Conservation (phyloP, 2,113 vertebrate genomes). For the Thalassarche chlororhynchos region DNA sequence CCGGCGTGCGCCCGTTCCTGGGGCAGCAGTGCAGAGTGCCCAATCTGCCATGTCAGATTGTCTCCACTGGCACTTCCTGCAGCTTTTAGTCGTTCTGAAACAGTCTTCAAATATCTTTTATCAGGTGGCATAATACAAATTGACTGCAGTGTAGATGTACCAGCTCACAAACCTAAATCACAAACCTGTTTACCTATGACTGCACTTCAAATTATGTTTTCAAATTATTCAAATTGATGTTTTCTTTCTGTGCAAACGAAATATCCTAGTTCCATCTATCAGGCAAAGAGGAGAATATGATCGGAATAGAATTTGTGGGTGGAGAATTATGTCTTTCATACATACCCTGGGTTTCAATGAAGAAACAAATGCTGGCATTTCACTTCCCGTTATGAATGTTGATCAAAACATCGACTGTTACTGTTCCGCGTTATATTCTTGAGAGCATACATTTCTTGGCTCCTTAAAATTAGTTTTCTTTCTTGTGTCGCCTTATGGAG, state of each 20-base stretch:
- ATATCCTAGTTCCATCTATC: not conserved
- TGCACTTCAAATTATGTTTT: not conserved
- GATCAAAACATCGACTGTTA: not conserved
- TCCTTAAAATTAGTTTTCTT: not conserved
- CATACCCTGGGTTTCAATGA: not conserved
- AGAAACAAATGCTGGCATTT: conserved; percentile 4
- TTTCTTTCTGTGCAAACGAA: conserved; percentile 8
- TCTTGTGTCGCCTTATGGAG: not conserved
- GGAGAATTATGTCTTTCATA: not conserved
- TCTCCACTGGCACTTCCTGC: not conserved
- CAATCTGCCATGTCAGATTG: accelerated
- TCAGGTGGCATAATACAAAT: not conserved
- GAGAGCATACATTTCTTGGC: not conserved
- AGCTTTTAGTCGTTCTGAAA: not conserved
- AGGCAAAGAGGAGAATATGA: not conserved
- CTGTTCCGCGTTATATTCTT: not conserved
- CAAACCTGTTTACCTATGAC: not conserved
- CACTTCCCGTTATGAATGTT: not conserved
- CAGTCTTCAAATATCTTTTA: not conserved
- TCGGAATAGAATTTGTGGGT: not conserved
- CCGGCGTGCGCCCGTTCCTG: accelerated
- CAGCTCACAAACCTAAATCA: not conserved
- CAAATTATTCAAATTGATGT: not conserved
- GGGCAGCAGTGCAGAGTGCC: not conserved
- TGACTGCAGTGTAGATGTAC: not conserved